Base-by-base conservation (phyloP, 1,140 invertebrate species). In the Euura saliciscinereae region DNA sequence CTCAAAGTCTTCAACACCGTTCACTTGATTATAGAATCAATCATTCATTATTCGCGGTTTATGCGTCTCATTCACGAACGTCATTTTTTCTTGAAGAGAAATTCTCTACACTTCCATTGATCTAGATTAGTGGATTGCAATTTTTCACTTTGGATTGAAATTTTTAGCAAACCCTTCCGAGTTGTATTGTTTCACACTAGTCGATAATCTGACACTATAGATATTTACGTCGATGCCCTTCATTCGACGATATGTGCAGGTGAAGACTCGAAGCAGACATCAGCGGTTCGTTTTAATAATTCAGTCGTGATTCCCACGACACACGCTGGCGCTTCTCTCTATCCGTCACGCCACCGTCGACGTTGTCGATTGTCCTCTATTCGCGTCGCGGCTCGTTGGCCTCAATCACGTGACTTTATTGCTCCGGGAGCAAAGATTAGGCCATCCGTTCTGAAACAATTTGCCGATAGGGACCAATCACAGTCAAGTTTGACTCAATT, bases 221-320 rank as follows among this genome's bases (percentile, higher is more conserved):
- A 28, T 28, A 28, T 28, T 28, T 28, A 28, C 51, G 51, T 6
- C 51, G 51, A 3, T 59, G 8, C 51, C 13, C 51, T 28, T 28
- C 28, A n/a, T 59, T 59, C 51, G 13, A n/a, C 51, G 3, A 59
- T 28, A 28, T 28, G 28, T 28, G 28, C 28, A 28, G 28, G 28
- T n/a, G 10, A 6, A 59, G 51, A 8, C 6, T 59, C 51, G 13
- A 59, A 8, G 51, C 6, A 59, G 51, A n/a, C 51, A 59, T 59
- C 13, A 59, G 51, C 13, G 8, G 5, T 59, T 59, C 5, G 51
- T 59, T 59, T 28, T 59, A 59, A 59, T 59, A 59, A 59, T 59
- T 59, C 51, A 59, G 13, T 59, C 13, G 51, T 59, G 51, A 59
- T 59, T 59, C 51, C 51, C 51, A 59, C 51, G 51, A 59, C 51